Evolutionary conservation across 2,113 vertebrate genomes (phyloP).

Genomic region (Eurystomus gularis): DNA sequence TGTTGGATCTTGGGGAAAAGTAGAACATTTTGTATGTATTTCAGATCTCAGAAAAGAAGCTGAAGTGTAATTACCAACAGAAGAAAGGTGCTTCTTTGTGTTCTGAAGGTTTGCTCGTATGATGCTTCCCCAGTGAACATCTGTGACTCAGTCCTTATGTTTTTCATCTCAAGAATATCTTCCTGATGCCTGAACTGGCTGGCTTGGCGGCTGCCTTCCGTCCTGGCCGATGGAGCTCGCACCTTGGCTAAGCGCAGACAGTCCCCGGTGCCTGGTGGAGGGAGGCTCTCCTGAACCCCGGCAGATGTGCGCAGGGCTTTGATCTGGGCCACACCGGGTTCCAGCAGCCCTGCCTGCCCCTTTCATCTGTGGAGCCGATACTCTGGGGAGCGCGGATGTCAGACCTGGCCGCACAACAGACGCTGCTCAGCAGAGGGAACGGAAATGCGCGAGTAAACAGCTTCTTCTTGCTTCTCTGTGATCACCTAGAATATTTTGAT

Average conservation of each 20-base stretch:
- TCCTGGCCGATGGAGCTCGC: background rate
- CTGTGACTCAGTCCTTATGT: background rate
- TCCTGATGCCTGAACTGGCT: background rate
- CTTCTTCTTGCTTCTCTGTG: background rate
- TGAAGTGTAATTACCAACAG: background rate
- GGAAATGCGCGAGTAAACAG: background rate
- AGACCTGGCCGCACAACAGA: constrained; percentile 27
- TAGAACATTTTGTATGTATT: background rate
- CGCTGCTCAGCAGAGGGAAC: background rate
- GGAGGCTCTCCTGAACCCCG: background rate
- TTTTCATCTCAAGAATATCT: background rate
- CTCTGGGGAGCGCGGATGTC: background rate
- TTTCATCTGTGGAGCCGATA: background rate
- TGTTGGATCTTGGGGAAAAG: background rate
- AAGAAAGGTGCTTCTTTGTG: background rate
- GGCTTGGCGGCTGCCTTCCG: background rate
- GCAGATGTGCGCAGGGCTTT: constrained; percentile 21
- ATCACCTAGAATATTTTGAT: background rate
- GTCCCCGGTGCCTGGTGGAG: background rate
- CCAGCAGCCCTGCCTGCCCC: background rate
- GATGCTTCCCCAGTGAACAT: background rate
- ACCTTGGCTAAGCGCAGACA: background rate
- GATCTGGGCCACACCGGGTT: background rate
- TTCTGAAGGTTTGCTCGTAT: background rate
- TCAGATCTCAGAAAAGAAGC: background rate